Evolutionary conservation across 2,113 vertebrate genomes (phyloP).

Genomic region (Nycticebus coucang): DNA sequence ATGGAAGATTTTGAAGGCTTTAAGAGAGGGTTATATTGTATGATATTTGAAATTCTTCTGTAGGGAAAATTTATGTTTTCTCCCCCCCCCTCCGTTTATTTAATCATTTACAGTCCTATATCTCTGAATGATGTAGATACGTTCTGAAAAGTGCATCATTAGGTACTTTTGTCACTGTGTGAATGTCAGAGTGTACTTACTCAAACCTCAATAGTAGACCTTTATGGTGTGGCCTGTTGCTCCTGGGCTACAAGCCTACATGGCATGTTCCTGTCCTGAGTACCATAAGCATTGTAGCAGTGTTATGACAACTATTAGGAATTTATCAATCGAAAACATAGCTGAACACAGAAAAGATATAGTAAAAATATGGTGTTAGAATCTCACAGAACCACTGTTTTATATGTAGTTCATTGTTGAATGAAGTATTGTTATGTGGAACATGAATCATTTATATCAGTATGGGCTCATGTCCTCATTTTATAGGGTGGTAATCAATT

Average conservation of each 20-base stretch:
- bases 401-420: neutral
- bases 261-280: neutral
- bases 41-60: neutral
- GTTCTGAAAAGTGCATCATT: neutral
- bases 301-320: too few species aligned
- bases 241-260: neutral
- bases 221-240: neutral
- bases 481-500: neutral
- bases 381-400: neutral
- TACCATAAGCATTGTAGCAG: too few species aligned
- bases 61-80: neutral
- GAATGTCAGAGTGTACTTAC: neutral
- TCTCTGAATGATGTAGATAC: neutral
- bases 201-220: neutral
- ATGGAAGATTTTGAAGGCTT: neutral
- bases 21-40: neutral
- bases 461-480: neutral
- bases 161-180: neutral
- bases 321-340: neutral
- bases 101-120: neutral
- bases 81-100: neutral
- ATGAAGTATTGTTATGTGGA: neutral
- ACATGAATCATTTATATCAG: neutral
- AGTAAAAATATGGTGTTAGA: neutral
- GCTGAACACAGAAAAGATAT: neutral